These are phyloP conservation scores for Microctonus hyperodae DNA, from an alignment of 2,888 invertebrate genomes.

Conservation along the genomic window DNA sequence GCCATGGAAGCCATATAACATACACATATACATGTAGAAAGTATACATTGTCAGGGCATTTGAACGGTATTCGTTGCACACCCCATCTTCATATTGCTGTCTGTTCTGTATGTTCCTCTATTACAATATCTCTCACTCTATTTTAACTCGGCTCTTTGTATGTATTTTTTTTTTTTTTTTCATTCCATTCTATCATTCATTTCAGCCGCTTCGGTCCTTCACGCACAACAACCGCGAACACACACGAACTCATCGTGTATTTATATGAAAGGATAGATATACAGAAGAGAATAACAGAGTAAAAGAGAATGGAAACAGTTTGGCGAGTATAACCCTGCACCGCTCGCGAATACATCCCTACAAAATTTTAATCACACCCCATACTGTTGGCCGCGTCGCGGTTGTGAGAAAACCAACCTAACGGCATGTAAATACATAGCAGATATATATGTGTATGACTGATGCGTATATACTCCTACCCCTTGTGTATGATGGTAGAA, in stretches of 20 bases:
- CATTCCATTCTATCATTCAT: slow-evolving; percentile 7
- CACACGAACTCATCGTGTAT: slow-evolving; percentile 24
- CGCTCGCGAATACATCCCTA: slow-evolving; percentile 30
- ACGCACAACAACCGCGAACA: slow-evolving; percentile 33
- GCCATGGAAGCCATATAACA: slow-evolving; percentile 59
- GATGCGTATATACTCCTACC: neutral
- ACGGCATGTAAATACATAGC: slow-evolving; percentile 9
- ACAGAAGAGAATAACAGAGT: neutral
- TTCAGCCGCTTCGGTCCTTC: slow-evolving; percentile 21
- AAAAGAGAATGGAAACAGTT: slow-evolving; percentile 7
- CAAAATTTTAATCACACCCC: slow-evolving; percentile 42
- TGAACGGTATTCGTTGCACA: neutral
- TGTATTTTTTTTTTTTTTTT: slow-evolving; percentile 6
- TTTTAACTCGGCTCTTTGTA: neutral
- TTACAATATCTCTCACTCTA: slow-evolving; percentile 14
- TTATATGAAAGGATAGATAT: slow-evolving; percentile 1
- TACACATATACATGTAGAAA: neutral
- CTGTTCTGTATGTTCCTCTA: neutral
- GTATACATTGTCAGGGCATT: neutral
- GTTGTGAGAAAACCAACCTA: slow-evolving; percentile 30
- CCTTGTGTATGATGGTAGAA: neutral
- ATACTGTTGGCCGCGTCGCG: slow-evolving; percentile 23
- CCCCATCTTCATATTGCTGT: neutral
- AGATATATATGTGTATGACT: neutral
- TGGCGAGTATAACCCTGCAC: slow-evolving; percentile 25